These are phyloP conservation scores for Heterohyrax brucei DNA, from an alignment of 2,797 vertebrate genomes.

Conservation along the genomic window DNA sequence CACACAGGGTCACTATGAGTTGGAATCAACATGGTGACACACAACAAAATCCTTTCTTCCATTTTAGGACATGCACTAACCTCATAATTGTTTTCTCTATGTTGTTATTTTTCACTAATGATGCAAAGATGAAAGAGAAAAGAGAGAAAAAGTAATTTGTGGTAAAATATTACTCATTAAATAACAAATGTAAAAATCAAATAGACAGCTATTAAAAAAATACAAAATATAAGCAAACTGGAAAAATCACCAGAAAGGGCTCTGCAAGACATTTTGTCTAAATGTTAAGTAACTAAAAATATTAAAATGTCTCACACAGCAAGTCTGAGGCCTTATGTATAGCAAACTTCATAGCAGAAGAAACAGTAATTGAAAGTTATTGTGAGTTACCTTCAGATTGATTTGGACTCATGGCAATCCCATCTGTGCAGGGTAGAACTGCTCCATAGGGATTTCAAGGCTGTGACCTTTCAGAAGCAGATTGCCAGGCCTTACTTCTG, in stretches of 20 bases:
- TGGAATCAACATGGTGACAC: neutral
- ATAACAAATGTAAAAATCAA: constrained; percentile 66
- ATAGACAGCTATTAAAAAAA: constrained; percentile 62
- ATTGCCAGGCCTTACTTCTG: neutral
- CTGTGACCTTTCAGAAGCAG: neutral
- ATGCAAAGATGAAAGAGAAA: constrained; percentile 61
- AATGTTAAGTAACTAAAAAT: constrained; percentile 71
- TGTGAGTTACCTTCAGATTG: neutral
- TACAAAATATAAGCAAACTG: constrained; percentile 56
- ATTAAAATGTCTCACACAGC: constrained; percentile 55
- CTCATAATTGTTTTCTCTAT: constrained; percentile 35
- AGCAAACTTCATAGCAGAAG: constrained; percentile 57
- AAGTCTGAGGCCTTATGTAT: constrained; percentile 31
- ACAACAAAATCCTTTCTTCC: constrained; percentile 12
- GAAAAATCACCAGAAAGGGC: constrained; percentile 33
- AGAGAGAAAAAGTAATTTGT: constrained; percentile 63
- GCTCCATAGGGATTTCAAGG: neutral
- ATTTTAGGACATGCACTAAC: constrained; percentile 55
- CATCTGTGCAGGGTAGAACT: neutral
- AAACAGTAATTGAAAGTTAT: constrained; percentile 20
- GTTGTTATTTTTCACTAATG: constrained; percentile 47
- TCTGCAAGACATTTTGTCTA: constrained; percentile 68
- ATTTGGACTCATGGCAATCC: neutral
- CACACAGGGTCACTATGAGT: neutral
- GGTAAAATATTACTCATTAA: constrained; percentile 69